A percentile compares a stretch with the other conserved stretches of the same genome.
phyloP scores from a whole-genome alignment of 2,888 invertebrate species.

The Tridacna crocea region DNA sequence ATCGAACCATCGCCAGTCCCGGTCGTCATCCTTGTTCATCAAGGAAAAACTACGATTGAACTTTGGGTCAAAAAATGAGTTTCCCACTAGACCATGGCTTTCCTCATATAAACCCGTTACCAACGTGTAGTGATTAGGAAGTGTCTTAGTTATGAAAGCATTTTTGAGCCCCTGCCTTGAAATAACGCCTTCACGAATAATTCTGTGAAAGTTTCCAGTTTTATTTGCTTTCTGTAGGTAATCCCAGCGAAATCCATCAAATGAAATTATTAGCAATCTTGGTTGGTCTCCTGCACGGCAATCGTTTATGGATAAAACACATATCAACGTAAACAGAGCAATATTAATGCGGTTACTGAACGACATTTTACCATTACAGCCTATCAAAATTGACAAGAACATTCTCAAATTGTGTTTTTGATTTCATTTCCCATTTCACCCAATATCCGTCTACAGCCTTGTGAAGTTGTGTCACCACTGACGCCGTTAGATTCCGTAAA shows the following conservation, averaged over 20 bases:
- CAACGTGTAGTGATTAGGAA: slow-evolving; percentile 90
- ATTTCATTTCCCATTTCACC: too few species aligned
- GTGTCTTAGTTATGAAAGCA: slow-evolving; percentile 88
- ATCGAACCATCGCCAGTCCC: slow-evolving; percentile 85
- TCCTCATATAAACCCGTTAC: slow-evolving; percentile 88
- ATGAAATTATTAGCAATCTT: slow-evolving; percentile 87
- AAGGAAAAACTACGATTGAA: slow-evolving; percentile 72
- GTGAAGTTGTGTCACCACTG: too few species aligned
- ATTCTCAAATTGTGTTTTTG: too few species aligned
- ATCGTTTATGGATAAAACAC: background rate
- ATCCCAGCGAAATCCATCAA: slow-evolving; percentile 90
- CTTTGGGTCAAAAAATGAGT: slow-evolving; percentile 87
- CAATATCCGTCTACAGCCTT: too few species aligned
- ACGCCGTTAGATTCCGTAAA: too few species aligned
- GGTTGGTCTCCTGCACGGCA: background rate
- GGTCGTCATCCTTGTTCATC: slow-evolving; percentile 64
- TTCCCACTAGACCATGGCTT: slow-evolving; percentile 89
- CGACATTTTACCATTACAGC: too few species aligned
- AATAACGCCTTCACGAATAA: slow-evolving; percentile 87
- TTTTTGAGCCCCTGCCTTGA: slow-evolving; percentile 85
- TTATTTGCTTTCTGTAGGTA: slow-evolving; percentile 86
- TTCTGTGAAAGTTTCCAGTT: slow-evolving; percentile 86
- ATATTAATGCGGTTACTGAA: too few species aligned
- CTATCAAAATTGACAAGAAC: too few species aligned
- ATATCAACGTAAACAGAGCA: background rate